These are phyloP conservation scores for Drosophila paulistorum DNA, from an alignment of 1,140 invertebrate species.

Conservation along the genomic window DNA sequence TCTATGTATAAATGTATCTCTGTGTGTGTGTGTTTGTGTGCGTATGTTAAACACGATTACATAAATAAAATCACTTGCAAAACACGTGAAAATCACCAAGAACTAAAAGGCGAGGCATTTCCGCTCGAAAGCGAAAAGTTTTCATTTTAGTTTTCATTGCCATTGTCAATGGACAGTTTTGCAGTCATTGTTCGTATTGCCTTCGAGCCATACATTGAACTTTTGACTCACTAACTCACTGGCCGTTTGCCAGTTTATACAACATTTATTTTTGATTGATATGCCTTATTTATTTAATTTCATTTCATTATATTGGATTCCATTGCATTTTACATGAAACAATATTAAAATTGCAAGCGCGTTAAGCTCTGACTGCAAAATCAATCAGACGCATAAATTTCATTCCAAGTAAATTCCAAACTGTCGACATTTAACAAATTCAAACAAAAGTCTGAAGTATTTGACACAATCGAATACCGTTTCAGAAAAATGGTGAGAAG, in stretches of 20 bases:
- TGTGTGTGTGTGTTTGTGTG: conserved; percentile 8
- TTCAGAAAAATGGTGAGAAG: background rate
- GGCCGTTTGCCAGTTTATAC: conserved; percentile 29
- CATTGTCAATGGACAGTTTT: conserved; percentile 58
- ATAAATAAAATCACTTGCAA: conserved; percentile 33
- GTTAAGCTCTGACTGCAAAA: conserved; percentile 37
- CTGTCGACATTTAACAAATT: conserved; percentile 53
- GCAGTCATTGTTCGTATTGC: conserved; percentile 39
- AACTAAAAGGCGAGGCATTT: conserved; percentile 37
- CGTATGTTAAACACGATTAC: conserved; percentile 42
- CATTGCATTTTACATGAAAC: conserved; percentile 55
- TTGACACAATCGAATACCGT: conserved; percentile 34
- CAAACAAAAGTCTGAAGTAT: conserved; percentile 57
- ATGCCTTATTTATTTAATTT: conserved; percentile 41
- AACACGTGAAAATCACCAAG: conserved; percentile 45
- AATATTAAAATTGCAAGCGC: conserved; percentile 25
- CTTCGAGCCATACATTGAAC: conserved; percentile 70
- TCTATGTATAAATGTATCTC: background rate
- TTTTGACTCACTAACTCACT: conserved; percentile 50
- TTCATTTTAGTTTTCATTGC: conserved; percentile 40
- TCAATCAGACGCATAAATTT: conserved; percentile 67
- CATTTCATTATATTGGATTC: conserved; percentile 23
- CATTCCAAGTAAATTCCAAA: conserved; percentile 57
- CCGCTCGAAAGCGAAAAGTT: conserved; percentile 27
- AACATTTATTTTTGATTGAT: conserved; percentile 54